Percentiles rank a stretch among this genome's conserved stretches.
Evolutionary conservation across 2,888 invertebrate species (phyloP).

Genomic region (Protodeltote pygarga): DNA sequence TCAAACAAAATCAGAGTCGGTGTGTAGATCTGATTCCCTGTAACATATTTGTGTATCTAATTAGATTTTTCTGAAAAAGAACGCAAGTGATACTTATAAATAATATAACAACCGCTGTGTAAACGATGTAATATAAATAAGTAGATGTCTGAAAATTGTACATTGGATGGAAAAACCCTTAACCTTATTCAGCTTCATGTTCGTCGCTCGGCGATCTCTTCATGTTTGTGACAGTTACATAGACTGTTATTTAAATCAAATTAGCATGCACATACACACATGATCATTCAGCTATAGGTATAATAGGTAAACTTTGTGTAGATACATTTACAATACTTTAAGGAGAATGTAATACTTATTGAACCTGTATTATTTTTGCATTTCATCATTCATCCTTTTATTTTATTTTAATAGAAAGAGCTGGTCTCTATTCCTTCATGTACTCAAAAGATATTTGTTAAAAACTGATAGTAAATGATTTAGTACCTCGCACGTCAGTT

Average conservation of each 20-base stretch:
- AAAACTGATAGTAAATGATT: slow-evolving; percentile 59
- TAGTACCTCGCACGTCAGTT: slow-evolving; percentile 66
- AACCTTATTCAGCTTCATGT: slow-evolving; percentile 39
- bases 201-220: slow-evolving; percentile 40
- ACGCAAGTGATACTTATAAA: slow-evolving; percentile 37
- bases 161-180: slow-evolving; percentile 38
- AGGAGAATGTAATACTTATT: slow-evolving; percentile 64
- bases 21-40: slow-evolving; percentile 51
- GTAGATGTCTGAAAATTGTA: slow-evolving; percentile 44
- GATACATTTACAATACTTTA: slow-evolving; percentile 40
- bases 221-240: slow-evolving; percentile 41
- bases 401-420: slow-evolving; percentile 72
- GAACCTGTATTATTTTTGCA: slow-evolving; percentile 77
- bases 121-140: slow-evolving; percentile 46
- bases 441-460: slow-evolving; percentile 80
- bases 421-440: slow-evolving; percentile 83
- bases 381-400: slow-evolving; percentile 73
- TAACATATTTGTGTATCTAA: slow-evolving; percentile 46
- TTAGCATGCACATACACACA: slow-evolving; percentile 44
- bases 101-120: slow-evolving; percentile 39
- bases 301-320: slow-evolving; percentile 44
- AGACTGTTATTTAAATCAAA: slow-evolving; percentile 41
- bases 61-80: slow-evolving; percentile 36
- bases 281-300: slow-evolving; percentile 31
- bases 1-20: slow-evolving; percentile 47